Base-by-base conservation (phyloP, 2,888 invertebrate species). In the Acrobasis repandana region DNA sequence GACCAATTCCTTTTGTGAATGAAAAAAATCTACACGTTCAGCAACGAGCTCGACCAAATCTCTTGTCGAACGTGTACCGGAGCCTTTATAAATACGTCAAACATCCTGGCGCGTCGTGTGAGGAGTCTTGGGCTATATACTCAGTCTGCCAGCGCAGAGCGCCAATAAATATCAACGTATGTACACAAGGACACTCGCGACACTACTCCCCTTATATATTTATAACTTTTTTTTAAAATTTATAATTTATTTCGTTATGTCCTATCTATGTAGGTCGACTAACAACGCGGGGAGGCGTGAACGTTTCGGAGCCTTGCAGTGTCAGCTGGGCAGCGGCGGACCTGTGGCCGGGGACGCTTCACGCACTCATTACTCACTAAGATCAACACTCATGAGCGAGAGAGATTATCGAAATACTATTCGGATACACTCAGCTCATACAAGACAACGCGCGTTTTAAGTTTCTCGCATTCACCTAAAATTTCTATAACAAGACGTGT, bases 241-340 rank as follows among this genome's bases (percentile, higher is more conserved):
- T 90, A 90, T 88, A 89, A 88, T 90, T 90, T 89, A 90, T 90
- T 90, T 89, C 87, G 87, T 89, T 88, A 87, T 83, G 85, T 88
- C 90, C 90, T 90, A 90, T 90, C 89, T 90, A 91, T 89, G 85
- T 81, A 87, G 88, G 88, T 84, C 82, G 84, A 80, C 81, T 76
- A 73, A 74, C 75, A 73, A 70, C 71, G 65, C 63, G 73, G 73
- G 74, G 68, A 74, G 70, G 71, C 73, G 68, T 33, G 33, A 51
- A 51, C 51, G 33, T 33, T 20, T 34, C 51, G 51, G 51, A 51
- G n/a, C 34, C 51, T 51, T 33, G 28, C 51, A n/a, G 28, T 2
- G 48, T 16, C n/a, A n/a, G 15, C 9, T 1, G 2, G 48, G 10
- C 47, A n/a, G n/a, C 48, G 15, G 48, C 16, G 9, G 48, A 48